These are phyloP conservation scores for Escarpia spicata DNA, from an alignment of 2,888 invertebrate species.

Conservation along the genomic window DNA sequence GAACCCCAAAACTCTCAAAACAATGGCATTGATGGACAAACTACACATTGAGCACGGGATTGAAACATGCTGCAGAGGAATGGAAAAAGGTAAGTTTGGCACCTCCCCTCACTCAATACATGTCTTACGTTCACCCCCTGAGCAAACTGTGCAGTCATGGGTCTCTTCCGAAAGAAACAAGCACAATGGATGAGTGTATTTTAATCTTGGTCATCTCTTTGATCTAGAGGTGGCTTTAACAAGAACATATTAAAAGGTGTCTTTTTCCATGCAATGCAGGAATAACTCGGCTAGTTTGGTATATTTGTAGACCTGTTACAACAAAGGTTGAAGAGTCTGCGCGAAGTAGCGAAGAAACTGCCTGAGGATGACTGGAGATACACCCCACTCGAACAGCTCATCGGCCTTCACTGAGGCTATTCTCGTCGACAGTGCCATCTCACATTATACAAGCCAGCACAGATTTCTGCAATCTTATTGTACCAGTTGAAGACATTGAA, in stretches of 20 bases:
- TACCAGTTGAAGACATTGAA: neutral
- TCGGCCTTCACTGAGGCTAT: neutral
- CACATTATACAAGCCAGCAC: neutral
- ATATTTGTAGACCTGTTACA: neutral
- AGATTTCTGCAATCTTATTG: neutral
- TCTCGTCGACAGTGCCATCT: neutral
- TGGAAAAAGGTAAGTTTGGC: neutral
- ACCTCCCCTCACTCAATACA: neutral
- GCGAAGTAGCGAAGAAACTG: neutral
- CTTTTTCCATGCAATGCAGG: too few species aligned
- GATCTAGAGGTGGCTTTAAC: too few species aligned
- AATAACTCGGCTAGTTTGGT: neutral
- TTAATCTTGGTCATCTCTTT: too few species aligned
- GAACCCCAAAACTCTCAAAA: neutral
- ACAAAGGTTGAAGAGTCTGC: neutral
- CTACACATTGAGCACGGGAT: neutral
- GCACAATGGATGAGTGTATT: too few species aligned
- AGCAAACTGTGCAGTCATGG: too few species aligned
- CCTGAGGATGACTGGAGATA: neutral
- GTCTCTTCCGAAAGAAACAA: too few species aligned
- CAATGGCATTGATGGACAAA: slow-evolving; percentile 4
- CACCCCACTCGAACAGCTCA: neutral
- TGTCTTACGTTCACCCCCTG: too few species aligned
- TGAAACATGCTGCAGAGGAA: slow-evolving; percentile 10
- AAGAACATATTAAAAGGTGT: too few species aligned